Percentiles rank a stretch among this genome's conserved stretches.
Evolutionary conservation across 2,113 vertebrate species (phyloP).

Genomic region (Apodemus sylvaticus): DNA sequence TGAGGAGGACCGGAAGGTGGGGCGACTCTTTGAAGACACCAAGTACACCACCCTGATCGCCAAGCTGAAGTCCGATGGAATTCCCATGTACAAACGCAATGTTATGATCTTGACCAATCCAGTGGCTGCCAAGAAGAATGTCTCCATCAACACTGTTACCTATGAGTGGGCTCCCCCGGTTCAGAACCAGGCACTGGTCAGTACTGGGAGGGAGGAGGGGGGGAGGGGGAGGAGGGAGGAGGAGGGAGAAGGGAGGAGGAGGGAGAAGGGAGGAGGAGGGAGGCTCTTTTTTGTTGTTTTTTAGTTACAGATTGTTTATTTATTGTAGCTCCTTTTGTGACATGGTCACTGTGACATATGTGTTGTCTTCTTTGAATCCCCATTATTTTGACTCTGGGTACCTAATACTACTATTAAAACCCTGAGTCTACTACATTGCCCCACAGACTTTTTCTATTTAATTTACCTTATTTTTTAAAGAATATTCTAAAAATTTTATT

Average conservation of each 20-base stretch:
- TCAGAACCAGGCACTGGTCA: constrained; percentile 94
- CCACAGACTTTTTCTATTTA: constrained; percentile 16
- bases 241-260: no score
- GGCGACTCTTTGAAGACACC: constrained; percentile 96
- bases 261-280: no score
- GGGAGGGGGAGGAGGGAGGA: no score
- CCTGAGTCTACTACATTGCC: constrained; percentile 14
- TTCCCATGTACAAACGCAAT: constrained; percentile 92
- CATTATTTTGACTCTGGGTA: constrained; percentile 1
- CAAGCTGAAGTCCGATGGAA: constrained; percentile 94
- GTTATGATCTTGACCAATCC: constrained; percentile 92
- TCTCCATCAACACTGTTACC: constrained; percentile 91
- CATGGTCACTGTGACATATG: not conserved
- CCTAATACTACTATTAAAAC: not conserved
- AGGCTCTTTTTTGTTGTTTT: not conserved
- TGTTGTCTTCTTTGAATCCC: not conserved
- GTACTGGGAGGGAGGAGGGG: not conserved
- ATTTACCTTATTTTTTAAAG: not conserved
- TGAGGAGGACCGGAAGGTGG: constrained; percentile 96
- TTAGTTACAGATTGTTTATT: not conserved
- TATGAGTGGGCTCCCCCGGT: constrained; percentile 98
- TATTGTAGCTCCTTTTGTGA: not conserved
- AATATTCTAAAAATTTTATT: constrained; percentile 18
- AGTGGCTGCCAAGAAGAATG: constrained; percentile 89
- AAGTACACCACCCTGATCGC: constrained; percentile 96